Base-by-base conservation (phyloP, 1,140 invertebrate species). In the Neodiprion lecontei region DNA sequence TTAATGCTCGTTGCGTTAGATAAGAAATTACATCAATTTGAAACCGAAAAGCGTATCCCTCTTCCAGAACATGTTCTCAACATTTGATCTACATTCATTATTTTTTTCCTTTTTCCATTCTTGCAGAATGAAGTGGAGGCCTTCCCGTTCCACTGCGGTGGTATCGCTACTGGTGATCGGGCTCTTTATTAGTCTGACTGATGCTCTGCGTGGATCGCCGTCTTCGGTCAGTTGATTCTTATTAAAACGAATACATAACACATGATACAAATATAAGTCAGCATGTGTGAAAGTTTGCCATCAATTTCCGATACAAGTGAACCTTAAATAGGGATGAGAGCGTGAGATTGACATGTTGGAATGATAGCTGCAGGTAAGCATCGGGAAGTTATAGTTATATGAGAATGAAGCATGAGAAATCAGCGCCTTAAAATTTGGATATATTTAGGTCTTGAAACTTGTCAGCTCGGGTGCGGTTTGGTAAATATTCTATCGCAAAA, bases 81-180 rank as follows among this genome's bases (percentile, higher is more conserved):
- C 28, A 40, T 40, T 40, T 40, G 28, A 40, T 3, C 28, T 40
- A 40, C 28, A 40, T 40, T 40, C 1, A 1, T 40, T 40, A 40
- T 40, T 40, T 40, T 40, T 40, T 40, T 40, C 28, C 28, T 40
- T 40, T 40, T 84, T 76, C 72, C 14, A 23, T 69, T 69, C 76
- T 73, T 77, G 14, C 80, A 87, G 86, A 84, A 87, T 87, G 86
- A 80, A 70, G 80, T 76, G 83, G 80, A 82, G 83, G 76, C 79
- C 81, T 81, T 82, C 78, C 72, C 82, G 85, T 79, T 79, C 80
- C 72, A 78, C 78, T 76, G 71, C 74, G 75, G 79, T 78, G 48
- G n/a, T 9, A 61, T 12, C 53, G 53, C 77, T 84, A 72, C 79
- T 86, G 68, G 73, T 83, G 78, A 72, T 85, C 75, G 77, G 87